A percentile compares a stretch with the other conserved stretches of the same genome.
Conservation (phyloP, 2,113 vertebrate species). For the Bufo gargarizans region DNA sequence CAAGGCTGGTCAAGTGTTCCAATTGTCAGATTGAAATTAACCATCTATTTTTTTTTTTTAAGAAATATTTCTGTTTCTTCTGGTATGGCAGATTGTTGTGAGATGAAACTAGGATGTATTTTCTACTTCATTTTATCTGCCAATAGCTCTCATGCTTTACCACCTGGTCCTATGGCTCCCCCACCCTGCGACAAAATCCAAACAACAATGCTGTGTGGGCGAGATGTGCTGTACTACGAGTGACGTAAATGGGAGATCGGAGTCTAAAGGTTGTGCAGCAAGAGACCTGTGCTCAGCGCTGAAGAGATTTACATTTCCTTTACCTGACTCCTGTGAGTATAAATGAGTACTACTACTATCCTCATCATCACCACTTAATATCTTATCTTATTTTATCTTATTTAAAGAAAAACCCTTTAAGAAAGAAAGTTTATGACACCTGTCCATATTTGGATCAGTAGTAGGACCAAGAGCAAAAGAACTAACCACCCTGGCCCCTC, state of each 20-base stretch:
- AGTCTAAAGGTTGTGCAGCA: constrained; percentile 55
- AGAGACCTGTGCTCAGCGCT: not conserved
- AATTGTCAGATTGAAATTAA: not conserved
- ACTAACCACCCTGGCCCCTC: no score
- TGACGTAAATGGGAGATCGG: constrained; percentile 50
- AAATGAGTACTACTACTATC: no score
- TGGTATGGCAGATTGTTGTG: not conserved
- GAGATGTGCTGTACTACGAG: constrained; percentile 32
- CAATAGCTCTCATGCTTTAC: constrained; percentile 16
- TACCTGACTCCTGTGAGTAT: not conserved
- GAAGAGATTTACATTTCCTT: not conserved
- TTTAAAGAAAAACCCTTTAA: no score
- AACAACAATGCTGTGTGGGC: constrained; percentile 51
- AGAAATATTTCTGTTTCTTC: not conserved
- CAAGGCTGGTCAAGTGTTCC: not conserved
- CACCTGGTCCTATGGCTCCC: not conserved
- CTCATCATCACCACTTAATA: no score
- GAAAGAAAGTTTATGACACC: no score
- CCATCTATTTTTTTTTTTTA: not conserved
- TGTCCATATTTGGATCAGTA: no score
- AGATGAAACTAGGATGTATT: not conserved
- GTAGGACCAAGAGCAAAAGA: no score
- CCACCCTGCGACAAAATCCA: constrained; percentile 19
- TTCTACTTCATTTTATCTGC: not conserved
- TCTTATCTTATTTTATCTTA: no score